Base-by-base conservation (phyloP, 2,797 vertebrate species). In the Sitta carolinensis region DNA sequence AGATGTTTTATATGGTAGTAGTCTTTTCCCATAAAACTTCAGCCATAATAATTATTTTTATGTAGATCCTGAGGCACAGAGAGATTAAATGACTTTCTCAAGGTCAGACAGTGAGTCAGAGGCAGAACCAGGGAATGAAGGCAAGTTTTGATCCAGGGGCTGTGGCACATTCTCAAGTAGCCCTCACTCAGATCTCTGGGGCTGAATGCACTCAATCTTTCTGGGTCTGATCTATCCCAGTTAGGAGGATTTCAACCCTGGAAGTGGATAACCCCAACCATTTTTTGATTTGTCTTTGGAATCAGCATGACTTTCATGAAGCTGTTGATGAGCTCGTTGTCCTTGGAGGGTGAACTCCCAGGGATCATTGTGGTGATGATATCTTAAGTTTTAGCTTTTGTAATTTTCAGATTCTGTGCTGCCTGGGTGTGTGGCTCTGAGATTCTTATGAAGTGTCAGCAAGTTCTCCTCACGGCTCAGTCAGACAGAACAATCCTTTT, bases 21-120 rank as follows among this genome's bases (percentile, higher is more conserved):
- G 72, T 47, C 86, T 87, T 93, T 52, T 50, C 91, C 69, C 87
- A 91, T 92, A 90, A 93, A 95, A 57, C 48, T 32, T 66, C 79
- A 58, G 79, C 82, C 78, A 52, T 75, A 84, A 86, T 92, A 63
- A 94, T 95, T 83, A 91, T 93, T 95, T 93, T 95, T 85, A 96
- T 93, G 91, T 89, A 92, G 89, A 96, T 93, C 73, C 62, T 11
- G 48, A 93, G 91, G 82, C 66, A 76, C 58, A 73, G 76, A 45
- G 84, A 91, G 79, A 95, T 89, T 75, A 93, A 91, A 91, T 89
- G 58, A 84, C 87, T 95, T 96, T 85, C 61, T 91, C 96, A 96
- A 95, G 95, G 94, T 96, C 84, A 74, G 48, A 11, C 27, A 64
- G 64, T 16, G 73, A 93, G 90, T 66, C 76, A 55, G 87, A 93